phyloP scores from a whole-genome alignment of 2,797 vertebrate species.

The Danio aesculapii region DNA sequence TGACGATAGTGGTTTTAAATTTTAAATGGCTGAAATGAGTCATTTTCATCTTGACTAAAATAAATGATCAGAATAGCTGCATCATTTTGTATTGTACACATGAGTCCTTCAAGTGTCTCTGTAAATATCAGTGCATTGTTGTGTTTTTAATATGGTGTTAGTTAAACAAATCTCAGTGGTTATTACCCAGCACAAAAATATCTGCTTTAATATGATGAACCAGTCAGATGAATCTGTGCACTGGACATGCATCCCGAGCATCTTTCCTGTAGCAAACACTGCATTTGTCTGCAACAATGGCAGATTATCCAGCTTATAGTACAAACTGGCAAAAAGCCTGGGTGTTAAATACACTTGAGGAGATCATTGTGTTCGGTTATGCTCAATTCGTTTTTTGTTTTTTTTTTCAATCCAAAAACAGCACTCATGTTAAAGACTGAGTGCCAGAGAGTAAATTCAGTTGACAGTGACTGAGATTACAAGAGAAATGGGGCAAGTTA shows the following conservation, averaged over 20 bases:
- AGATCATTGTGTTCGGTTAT: not conserved
- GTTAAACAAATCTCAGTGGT: not conserved
- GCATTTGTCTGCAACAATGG: not conserved
- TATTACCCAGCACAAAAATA: no score
- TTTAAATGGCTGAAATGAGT: no score
- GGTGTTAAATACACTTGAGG: not conserved
- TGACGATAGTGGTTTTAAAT: no score
- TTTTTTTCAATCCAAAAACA: not conserved
- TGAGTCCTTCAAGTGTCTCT: not conserved
- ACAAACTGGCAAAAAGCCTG: not conserved
- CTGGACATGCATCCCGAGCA: not conserved
- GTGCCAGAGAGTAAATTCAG: not conserved
- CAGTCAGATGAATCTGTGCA: not conserved
- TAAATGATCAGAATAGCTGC: not conserved
- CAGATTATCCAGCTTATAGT: not conserved
- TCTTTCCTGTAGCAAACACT: not conserved
- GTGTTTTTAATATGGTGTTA: not conserved
- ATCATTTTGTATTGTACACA: not conserved
- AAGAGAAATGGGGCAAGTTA: conserved; percentile 53
- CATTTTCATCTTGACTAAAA: not conserved
- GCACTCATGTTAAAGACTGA: not conserved
- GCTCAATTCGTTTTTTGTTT: not conserved
- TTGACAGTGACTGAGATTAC: conserved; percentile 50
- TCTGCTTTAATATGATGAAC: no score
- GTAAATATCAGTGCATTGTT: not conserved